These are phyloP conservation scores for Mesorhabditis sp. DNA, from an alignment of 2,888 invertebrate genomes.

Conservation along the genomic window DNA sequence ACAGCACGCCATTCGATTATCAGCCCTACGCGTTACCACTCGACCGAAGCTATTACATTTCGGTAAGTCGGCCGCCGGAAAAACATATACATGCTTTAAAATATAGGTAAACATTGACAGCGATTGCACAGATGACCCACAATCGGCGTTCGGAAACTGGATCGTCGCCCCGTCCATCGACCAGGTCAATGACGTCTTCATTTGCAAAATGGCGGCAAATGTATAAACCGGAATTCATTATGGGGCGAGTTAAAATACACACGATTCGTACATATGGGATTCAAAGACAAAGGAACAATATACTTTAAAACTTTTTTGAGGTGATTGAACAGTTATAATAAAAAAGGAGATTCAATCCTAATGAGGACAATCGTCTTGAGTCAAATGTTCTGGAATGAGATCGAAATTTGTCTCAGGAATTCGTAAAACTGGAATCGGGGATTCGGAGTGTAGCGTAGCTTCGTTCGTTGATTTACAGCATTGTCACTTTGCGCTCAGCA, in stretches of 20 bases:
- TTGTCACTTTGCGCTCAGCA: too few species aligned
- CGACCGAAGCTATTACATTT: background rate
- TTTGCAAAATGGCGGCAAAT: background rate
- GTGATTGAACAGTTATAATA: background rate
- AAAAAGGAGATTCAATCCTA: too few species aligned
- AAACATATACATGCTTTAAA: background rate
- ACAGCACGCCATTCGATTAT: background rate
- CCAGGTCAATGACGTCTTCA: background rate
- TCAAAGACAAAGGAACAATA: background rate
- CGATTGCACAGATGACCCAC: background rate
- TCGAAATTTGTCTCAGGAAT: too few species aligned
- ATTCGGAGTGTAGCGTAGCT: too few species aligned
- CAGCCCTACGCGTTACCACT: background rate
- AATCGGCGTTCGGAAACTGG: background rate
- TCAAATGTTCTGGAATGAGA: too few species aligned
- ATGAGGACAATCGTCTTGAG: too few species aligned
- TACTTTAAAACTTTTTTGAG: background rate
- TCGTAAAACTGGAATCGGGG: too few species aligned
- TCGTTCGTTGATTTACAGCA: too few species aligned
- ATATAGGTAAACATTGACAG: slow-evolving; percentile 1
- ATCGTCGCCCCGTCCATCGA: background rate
- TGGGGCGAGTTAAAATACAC: too few species aligned
- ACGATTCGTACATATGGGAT: background rate
- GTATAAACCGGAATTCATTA: background rate
- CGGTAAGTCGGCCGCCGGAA: background rate